phyloP scores from a whole-genome alignment of 2,888 invertebrate species.

The Ornithoptera priamus region DNA sequence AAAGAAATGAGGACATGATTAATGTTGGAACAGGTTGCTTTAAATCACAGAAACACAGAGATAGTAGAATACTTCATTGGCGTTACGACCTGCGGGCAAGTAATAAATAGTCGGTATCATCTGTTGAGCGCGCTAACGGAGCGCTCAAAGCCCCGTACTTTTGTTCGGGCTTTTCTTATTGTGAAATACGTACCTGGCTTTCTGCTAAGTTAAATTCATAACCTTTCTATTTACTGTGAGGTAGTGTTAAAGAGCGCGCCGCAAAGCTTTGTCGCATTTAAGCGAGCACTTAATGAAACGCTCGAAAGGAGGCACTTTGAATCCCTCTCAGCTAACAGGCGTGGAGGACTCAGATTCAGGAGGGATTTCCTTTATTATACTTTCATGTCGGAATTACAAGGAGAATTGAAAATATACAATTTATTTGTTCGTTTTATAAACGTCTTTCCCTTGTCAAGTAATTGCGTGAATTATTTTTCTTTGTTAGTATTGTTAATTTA shows the following conservation, averaged over 20 bases:
- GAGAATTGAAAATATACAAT: constrained; percentile 32
- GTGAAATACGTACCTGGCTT: constrained; percentile 28
- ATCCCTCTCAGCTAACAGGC: constrained; percentile 48
- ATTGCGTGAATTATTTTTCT: constrained; percentile 4
- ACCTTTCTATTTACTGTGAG: constrained; percentile 37
- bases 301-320: constrained; percentile 51
- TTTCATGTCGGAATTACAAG: constrained; percentile 47
- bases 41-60: too few species aligned
- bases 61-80: neutral
- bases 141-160: constrained; percentile 13
- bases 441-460: constrained; percentile 3
- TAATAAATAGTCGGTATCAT: constrained; percentile 9
- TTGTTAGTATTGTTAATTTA: neutral
- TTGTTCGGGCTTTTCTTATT: constrained; percentile 20
- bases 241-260: constrained; percentile 37
- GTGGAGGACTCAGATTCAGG: constrained; percentile 52
- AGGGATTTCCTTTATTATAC: constrained; percentile 56
- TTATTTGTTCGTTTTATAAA: constrained; percentile 30
- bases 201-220: constrained; percentile 40
- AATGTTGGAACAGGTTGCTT: too few species aligned
- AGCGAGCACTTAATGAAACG: constrained; percentile 65
- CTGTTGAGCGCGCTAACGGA: constrained; percentile 7
- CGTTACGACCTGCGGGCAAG: neutral
- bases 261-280: constrained; percentile 56
- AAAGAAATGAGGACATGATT: too few species aligned